These are phyloP conservation scores for Rostratula benghalensis DNA, from an alignment of 2,113 vertebrate species.

Conservation along the genomic window DNA sequence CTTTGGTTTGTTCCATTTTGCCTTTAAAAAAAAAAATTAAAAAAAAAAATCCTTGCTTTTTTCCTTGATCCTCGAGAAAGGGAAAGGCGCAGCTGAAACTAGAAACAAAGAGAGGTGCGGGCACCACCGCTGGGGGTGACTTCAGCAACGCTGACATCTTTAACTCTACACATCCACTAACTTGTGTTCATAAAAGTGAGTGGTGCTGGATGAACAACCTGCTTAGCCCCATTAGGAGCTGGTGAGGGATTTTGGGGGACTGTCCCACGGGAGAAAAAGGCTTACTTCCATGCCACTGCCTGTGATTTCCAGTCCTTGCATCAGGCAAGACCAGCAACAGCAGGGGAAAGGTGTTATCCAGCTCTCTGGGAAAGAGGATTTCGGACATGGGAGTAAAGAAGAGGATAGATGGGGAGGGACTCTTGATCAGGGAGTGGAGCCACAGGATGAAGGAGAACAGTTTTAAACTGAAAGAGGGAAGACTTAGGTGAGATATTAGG, in stretches of 20 bases:
- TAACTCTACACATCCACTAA: not conserved
- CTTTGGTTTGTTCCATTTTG: not conserved
- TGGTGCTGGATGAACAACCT: not conserved
- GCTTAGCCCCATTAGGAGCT: not conserved
- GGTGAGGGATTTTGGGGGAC: not conserved
- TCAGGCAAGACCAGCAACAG: not conserved
- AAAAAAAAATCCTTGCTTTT: not conserved
- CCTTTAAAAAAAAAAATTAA: not conserved
- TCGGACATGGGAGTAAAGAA: rapidly evolving
- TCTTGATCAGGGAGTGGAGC: no score
- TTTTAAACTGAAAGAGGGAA: no score
- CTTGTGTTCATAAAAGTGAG: not conserved
- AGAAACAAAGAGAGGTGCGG: not conserved
- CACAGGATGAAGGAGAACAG: no score
- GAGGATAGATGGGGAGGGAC: no score
- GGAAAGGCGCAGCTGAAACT: not conserved
- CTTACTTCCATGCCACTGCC: rapidly evolving
- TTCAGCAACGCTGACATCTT: not conserved
- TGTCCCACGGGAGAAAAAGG: not conserved
- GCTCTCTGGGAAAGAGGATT: not conserved
- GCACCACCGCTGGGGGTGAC: no score
- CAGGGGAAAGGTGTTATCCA: not conserved
- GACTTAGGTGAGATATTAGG: no score
- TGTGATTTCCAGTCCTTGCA: not conserved
- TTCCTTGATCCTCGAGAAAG: not conserved